These are phyloP conservation scores for Ursus arctos DNA, from an alignment of 2,113 vertebrate species.

Conservation along the genomic window DNA sequence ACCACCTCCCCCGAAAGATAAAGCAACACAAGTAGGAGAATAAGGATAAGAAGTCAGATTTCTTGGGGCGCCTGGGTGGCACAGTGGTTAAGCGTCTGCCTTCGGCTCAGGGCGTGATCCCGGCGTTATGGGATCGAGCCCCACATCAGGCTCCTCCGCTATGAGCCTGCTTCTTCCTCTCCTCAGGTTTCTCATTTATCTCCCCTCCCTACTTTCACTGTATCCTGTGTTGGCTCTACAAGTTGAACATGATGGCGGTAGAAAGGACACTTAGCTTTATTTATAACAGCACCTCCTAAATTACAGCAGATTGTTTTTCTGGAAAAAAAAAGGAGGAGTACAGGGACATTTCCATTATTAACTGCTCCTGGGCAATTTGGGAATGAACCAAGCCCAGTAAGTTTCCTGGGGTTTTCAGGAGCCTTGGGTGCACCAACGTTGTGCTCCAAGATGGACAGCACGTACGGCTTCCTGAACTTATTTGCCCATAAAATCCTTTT, in stretches of 20 bases:
- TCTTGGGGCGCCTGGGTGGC: too few relatives aligned
- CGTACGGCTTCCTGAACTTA: background rate
- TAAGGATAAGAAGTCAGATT: fast-evolving
- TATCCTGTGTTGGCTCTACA: fast-evolving
- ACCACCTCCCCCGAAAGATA: background rate
- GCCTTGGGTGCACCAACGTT: fast-evolving
- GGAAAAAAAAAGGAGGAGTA: too few relatives aligned
- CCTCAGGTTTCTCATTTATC: too few relatives aligned
- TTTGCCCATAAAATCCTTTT: slow-evolving; percentile 53
- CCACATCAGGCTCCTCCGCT: too few relatives aligned
- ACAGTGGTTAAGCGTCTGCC: too few relatives aligned
- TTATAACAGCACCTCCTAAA: fast-evolving
- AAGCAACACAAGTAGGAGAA: fast-evolving
- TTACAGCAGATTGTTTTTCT: background rate
- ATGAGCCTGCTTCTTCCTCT: too few relatives aligned
- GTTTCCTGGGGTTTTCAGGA: fast-evolving
- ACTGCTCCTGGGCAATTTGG: fast-evolving
- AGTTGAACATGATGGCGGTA: fast-evolving
- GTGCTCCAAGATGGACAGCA: fast-evolving
- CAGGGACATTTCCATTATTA: fast-evolving
- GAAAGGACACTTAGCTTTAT: background rate
- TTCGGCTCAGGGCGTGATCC: too few relatives aligned
- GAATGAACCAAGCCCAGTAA: background rate
- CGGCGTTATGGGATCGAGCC: too few relatives aligned
- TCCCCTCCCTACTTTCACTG: background rate